phyloP scores from a whole-genome alignment of 2,113 vertebrate species.

The Rhea pennata region DNA sequence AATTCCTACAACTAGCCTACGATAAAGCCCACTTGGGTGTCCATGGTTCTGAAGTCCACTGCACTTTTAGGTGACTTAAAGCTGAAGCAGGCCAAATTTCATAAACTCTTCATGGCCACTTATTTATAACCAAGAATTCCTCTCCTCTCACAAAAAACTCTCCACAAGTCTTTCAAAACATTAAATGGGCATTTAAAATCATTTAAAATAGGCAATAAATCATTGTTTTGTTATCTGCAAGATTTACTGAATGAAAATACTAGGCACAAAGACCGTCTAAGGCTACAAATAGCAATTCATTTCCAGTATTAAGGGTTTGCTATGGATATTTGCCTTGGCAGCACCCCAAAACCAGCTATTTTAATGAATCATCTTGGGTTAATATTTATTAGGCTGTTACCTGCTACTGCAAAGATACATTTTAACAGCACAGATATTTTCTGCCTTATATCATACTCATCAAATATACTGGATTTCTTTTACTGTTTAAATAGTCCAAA shows the following conservation, averaged over 20 bases:
- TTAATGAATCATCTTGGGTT: background rate
- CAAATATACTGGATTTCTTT: background rate
- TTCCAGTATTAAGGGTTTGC: background rate
- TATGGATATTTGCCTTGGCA: background rate
- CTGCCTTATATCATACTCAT: background rate
- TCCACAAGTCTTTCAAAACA: background rate
- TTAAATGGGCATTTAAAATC: background rate
- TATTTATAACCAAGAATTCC: background rate
- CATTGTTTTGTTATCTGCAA: background rate
- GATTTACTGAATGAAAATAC: background rate
- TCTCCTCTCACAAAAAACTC: background rate
- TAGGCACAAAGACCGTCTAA: background rate
- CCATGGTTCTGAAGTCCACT: background rate
- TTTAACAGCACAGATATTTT: background rate
- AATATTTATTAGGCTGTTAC: accelerated
- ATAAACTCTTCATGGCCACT: background rate
- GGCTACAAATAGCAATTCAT: background rate
- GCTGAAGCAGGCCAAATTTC: background rate
- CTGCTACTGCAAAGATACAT: background rate
- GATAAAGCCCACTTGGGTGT: background rate
- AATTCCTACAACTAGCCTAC: background rate
- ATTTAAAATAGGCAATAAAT: background rate
- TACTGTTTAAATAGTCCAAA: background rate
- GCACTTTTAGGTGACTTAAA: background rate
- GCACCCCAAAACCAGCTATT: background rate